phyloP scores from a whole-genome alignment of 1,140 invertebrate species.

The Brachystomella parvula region DNA sequence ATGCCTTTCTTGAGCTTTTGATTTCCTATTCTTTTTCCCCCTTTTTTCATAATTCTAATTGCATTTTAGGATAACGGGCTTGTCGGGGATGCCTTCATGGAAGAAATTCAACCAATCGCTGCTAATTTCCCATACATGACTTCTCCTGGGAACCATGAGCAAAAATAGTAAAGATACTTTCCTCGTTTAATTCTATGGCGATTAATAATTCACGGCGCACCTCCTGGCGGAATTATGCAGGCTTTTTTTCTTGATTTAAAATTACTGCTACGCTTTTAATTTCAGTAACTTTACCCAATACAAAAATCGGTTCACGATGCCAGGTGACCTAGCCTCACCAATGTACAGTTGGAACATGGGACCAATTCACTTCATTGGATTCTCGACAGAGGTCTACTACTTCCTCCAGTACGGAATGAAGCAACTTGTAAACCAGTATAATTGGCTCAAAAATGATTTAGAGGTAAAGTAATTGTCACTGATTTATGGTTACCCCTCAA shows the following conservation, averaged over 20 bases:
- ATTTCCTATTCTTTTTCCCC: neutral
- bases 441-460: constrained; percentile 81
- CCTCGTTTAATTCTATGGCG: too few species aligned
- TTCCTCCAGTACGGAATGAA: constrained; percentile 79
- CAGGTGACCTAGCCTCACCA: constrained; percentile 60
- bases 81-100: constrained; percentile 85
- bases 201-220: too few species aligned
- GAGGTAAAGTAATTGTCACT: constrained; percentile 43
- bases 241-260: too few species aligned
- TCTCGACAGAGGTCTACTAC: constrained; percentile 94
- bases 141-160: constrained; percentile 79
- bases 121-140: constrained; percentile 87
- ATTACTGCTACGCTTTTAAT: too few species aligned
- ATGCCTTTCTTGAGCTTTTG: neutral
- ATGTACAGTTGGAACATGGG: constrained; percentile 89
- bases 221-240: too few species aligned
- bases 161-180: constrained; percentile 66
- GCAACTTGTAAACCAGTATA: constrained; percentile 72
- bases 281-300: constrained; percentile 81
- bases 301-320: constrained; percentile 78
- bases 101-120: constrained; percentile 71
- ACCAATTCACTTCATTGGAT: constrained; percentile 78
- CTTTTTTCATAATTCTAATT: neutral
- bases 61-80: constrained; percentile 54
- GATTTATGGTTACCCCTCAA: neutral